Percentiles rank a stretch among this genome's conserved stretches.
Conservation (phyloP, 1,140 invertebrate genomes). For the Rhyzopertha dominica region DNA sequence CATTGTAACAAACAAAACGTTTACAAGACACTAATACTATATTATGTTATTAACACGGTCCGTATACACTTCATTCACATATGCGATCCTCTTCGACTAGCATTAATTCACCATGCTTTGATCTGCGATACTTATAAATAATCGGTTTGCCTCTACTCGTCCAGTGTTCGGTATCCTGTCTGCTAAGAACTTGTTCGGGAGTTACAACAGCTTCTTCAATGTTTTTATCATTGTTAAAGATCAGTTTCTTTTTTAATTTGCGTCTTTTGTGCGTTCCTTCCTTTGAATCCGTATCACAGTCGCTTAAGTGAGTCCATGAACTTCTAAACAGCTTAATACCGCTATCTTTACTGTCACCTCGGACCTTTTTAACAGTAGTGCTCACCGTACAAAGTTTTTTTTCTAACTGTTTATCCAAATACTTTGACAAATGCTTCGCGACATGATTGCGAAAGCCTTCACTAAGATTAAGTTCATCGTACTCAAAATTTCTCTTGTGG, state of each 20-base stretch:
- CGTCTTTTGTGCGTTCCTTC: constrained; percentile 2
- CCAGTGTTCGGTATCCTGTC: constrained; percentile 31
- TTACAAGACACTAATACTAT: too few relatives aligned
- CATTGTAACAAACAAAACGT: too few relatives aligned
- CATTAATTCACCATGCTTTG: constrained; percentile 13
- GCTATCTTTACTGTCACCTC: constrained; percentile 15
- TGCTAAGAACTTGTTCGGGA: constrained; percentile 27
- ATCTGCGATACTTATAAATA: constrained; percentile 26
- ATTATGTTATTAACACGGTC: too few relatives aligned
- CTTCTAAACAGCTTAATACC: constrained; percentile 29
- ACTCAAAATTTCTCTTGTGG: constrained; percentile 20
- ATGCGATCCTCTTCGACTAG: constrained; percentile 14
- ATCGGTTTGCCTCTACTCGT: constrained; percentile 28
- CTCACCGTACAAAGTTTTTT: constrained; percentile 13
- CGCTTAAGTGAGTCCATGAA: constrained; percentile 24
- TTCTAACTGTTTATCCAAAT: constrained; percentile 28
- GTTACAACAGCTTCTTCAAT: constrained; percentile 24
- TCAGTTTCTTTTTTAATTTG: constrained; percentile 10
- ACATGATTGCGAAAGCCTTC: constrained; percentile 33
- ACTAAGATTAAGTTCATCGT: constrained; percentile 26
- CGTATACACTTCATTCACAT: too few relatives aligned
- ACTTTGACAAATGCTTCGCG: constrained; percentile 26
- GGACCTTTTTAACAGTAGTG: constrained; percentile 14
- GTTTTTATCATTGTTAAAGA: constrained; percentile 13
- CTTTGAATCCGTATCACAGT: constrained; percentile 7